phyloP scores from a whole-genome alignment of 2,113 vertebrate genomes.

The Melanocharis versteri region DNA sequence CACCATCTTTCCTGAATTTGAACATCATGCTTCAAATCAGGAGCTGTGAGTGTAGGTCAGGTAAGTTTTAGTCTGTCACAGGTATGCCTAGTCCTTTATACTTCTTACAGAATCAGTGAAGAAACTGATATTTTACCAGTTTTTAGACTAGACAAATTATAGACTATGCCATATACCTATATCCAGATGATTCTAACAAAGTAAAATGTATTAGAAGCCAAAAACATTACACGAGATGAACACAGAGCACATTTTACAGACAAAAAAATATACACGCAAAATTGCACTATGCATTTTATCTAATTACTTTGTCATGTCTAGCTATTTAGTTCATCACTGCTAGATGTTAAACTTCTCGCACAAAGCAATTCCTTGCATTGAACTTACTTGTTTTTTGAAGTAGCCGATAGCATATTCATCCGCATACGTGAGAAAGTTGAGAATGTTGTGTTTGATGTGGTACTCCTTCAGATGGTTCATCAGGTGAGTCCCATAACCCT shows the following conservation, averaged over 20 bases:
- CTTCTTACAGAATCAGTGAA: neutral
- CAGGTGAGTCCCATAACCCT: slow-evolving; percentile 97
- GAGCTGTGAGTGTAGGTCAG: neutral
- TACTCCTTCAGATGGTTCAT: slow-evolving; percentile 99
- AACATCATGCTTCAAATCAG: neutral
- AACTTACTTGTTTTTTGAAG: slow-evolving; percentile 96
- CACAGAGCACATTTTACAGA: neutral
- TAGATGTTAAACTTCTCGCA: neutral
- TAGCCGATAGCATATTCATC: slow-evolving; percentile 99
- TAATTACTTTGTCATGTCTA: neutral
- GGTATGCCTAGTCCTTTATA: neutral
- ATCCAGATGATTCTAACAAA: neutral
- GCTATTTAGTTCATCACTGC: neutral
- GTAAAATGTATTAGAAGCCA: neutral
- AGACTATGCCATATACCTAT: neutral
- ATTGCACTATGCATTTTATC: neutral
- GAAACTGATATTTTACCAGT: neutral
- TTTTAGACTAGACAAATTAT: neutral
- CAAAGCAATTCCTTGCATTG: neutral
- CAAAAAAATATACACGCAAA: neutral
- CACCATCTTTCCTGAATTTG: neutral
- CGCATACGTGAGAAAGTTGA: slow-evolving; percentile 98
- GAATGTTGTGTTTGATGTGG: slow-evolving; percentile 96
- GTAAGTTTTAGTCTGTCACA: neutral
- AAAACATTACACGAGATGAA: neutral